phyloP scores from a whole-genome alignment of 1,140 invertebrate genomes.

The Chironomus striatipennis region DNA sequence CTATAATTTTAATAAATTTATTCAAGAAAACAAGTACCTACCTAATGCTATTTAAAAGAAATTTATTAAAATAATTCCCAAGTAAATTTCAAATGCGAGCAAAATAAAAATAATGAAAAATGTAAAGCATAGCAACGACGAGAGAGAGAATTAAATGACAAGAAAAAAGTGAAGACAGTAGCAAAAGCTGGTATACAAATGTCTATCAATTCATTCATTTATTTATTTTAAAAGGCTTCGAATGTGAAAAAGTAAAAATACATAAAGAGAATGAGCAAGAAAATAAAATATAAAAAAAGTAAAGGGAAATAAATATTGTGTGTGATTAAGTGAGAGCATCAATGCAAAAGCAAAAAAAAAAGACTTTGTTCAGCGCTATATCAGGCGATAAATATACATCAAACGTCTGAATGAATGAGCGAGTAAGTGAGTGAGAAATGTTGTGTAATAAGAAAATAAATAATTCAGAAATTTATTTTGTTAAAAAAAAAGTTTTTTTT shows the following conservation, averaged over 20 bases:
- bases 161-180: background rate
- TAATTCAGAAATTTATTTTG: slow-evolving; percentile 14
- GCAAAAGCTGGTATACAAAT: background rate
- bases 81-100: background rate
- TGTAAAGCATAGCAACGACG: background rate
- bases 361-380: background rate
- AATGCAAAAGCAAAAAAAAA: background rate
- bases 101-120: background rate
- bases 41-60: background rate
- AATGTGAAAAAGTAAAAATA: too few relatives aligned
- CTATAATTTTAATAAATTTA: too few relatives aligned
- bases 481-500: too few relatives aligned
- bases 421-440: background rate
- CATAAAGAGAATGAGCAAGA: background rate
- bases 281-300: background rate
- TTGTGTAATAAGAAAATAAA: background rate
- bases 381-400: slow-evolving; percentile 6
- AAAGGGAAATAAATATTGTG: background rate
- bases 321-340: background rate
- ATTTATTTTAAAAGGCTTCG: background rate
- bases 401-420: background rate
- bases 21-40: background rate
- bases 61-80: slow-evolving; percentile 10
- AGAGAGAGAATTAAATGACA: background rate
- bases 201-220: background rate